Evolutionary conservation across 2,888 invertebrate species (phyloP).

Genomic region (Chymomyza fuscimana): DNA sequence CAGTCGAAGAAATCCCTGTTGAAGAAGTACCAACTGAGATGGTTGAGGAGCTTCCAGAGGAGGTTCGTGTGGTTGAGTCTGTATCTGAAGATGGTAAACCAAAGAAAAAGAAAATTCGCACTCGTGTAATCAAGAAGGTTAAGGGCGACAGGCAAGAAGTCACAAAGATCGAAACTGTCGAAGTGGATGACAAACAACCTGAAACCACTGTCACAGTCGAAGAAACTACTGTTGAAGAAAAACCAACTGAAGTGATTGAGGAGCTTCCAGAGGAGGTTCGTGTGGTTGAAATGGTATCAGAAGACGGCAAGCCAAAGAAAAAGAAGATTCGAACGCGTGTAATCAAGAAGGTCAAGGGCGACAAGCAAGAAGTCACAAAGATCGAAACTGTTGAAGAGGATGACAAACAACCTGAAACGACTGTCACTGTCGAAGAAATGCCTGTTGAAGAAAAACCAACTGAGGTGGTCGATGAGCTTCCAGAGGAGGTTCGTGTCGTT

Average conservation of each 20-base stretch:
- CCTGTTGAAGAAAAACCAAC: slow-evolving; percentile 15
- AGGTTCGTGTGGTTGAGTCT: slow-evolving; percentile 5
- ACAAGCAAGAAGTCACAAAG: slow-evolving; percentile 30
- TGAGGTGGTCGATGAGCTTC: slow-evolving; percentile 10
- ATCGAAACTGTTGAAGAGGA: slow-evolving; percentile 30
- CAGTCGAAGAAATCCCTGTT: slow-evolving; percentile 3
- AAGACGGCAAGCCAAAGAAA: slow-evolving; percentile 26
- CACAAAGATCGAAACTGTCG: slow-evolving; percentile 26
- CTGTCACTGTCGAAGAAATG: slow-evolving; percentile 22
- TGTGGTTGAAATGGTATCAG: slow-evolving; percentile 9
- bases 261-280: slow-evolving; percentile 21
- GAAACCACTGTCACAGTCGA: slow-evolving; percentile 13
- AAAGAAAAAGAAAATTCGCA: slow-evolving; percentile 18
- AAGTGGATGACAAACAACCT: slow-evolving; percentile 10
- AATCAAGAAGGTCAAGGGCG: slow-evolving; percentile 29
- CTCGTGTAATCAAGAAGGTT: slow-evolving; percentile 21
- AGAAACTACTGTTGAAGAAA: slow-evolving; percentile 8
- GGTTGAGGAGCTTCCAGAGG: slow-evolving; percentile 10
- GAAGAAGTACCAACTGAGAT: slow-evolving; percentile 4
- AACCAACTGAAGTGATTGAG: background rate
- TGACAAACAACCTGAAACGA: slow-evolving; percentile 20
- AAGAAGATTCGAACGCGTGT: slow-evolving; percentile 28
- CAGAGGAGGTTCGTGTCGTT: slow-evolving; percentile 12
- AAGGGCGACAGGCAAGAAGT: slow-evolving; percentile 28
- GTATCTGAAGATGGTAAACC: slow-evolving; percentile 12